phyloP scores from a whole-genome alignment of 2,797 vertebrate genomes.

The Alca torda region DNA sequence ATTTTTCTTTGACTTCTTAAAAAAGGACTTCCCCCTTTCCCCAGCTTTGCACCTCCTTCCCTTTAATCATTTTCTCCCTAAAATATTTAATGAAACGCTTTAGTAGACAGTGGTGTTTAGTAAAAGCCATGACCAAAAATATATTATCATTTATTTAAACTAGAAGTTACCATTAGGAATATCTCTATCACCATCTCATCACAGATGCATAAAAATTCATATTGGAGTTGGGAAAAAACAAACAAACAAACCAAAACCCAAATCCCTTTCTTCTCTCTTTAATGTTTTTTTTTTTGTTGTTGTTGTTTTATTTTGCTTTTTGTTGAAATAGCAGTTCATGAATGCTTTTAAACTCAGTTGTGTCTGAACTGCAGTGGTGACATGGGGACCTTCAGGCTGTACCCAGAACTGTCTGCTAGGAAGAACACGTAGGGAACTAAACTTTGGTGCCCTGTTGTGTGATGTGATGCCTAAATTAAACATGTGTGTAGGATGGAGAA shows the following conservation, averaged over 20 bases:
- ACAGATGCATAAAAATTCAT: not conserved
- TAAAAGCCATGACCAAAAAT: not conserved
- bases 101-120: not conserved
- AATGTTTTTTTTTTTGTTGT: not conserved
- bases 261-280: not conserved
- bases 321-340: not conserved
- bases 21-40: accelerated
- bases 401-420: not conserved
- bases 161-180: not conserved
- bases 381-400: not conserved
- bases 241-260: not conserved
- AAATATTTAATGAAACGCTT: not conserved
- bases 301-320: not conserved
- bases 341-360: not conserved
- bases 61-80: not conserved
- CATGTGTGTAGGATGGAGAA: not conserved
- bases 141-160: not conserved
- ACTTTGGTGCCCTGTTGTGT: not conserved
- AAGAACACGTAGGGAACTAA: not conserved
- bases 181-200: not conserved
- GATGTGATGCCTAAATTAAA: not conserved
- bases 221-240: not conserved
- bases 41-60: not conserved
- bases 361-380: not conserved
- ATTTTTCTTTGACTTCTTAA: not conserved